Conservation (phyloP, 2,888 invertebrate genomes). For the Platypus cylindrus region DNA sequence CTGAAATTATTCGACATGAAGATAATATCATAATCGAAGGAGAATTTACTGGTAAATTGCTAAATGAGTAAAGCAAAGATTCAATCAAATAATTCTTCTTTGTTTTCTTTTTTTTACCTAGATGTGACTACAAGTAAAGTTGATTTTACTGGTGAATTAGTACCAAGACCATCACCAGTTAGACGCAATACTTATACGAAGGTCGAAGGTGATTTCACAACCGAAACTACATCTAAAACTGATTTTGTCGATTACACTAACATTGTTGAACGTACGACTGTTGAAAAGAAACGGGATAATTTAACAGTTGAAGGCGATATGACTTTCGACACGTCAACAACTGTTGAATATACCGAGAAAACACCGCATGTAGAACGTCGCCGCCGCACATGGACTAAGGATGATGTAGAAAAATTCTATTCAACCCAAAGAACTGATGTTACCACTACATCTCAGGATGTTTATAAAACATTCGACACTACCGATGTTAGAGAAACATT, state of each 20-base stretch:
- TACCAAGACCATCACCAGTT: slow-evolving; percentile 51
- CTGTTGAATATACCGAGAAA: slow-evolving; percentile 50
- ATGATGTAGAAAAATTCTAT: slow-evolving; percentile 58
- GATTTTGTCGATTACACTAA: slow-evolving; percentile 54
- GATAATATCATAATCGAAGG: slow-evolving; percentile 55
- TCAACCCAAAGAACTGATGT: slow-evolving; percentile 43
- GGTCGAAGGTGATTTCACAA: slow-evolving; percentile 58
- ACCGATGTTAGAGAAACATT: slow-evolving; percentile 39
- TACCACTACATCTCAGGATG: slow-evolving; percentile 54
- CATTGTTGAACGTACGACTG: slow-evolving; percentile 43
- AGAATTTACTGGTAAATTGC: slow-evolving; percentile 52
- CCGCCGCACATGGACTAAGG: slow-evolving; percentile 58
- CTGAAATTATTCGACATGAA: slow-evolving; percentile 48
- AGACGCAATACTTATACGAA: slow-evolving; percentile 68
- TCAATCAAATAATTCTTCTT: not conserved
- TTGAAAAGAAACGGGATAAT: slow-evolving; percentile 50
- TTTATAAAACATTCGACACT: slow-evolving; percentile 49
- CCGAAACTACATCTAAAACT: slow-evolving; percentile 53
- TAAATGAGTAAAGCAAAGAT: not conserved
- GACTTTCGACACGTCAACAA: slow-evolving; percentile 51
- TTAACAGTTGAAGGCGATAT: slow-evolving; percentile 55
- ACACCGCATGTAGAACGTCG: slow-evolving; percentile 43
- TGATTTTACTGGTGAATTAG: slow-evolving; percentile 55
- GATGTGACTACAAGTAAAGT: slow-evolving; percentile 57
- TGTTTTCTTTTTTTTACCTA: slow-evolving; percentile 30